Evolutionary conservation across 1,140 invertebrate genomes (phyloP).

Genomic region (Dryas iulia): DNA sequence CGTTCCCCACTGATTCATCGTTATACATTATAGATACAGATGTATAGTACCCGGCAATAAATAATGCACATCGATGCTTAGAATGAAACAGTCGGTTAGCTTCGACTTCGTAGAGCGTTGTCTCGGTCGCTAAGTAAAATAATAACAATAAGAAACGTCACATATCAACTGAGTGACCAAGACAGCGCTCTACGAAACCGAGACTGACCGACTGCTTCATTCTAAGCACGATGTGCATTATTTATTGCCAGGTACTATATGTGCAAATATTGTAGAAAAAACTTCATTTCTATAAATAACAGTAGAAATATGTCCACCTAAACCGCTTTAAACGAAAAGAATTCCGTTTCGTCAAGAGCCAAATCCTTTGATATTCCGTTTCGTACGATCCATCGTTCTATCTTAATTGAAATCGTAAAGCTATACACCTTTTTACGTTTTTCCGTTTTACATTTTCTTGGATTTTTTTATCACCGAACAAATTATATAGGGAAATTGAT

Average conservation of each 20-base stretch:
- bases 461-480: not conserved
- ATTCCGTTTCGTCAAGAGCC: constrained; percentile 12
- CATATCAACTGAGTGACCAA: no score
- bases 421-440: constrained; percentile 18
- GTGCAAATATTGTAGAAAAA: not conserved
- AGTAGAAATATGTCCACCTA: not conserved
- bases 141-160: no score
- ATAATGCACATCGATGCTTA: no score
- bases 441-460: constrained; percentile 7
- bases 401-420: constrained; percentile 46
- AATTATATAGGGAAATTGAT: not conserved
- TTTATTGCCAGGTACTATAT: not conserved
- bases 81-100: no score
- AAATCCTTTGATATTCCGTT: constrained; percentile 42
- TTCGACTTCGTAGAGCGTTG: no score
- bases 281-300: not conserved
- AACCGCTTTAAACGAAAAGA: constrained; percentile 2
- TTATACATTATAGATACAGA: no score
- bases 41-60: no score
- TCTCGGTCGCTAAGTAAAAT: no score
- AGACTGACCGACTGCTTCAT: no score
- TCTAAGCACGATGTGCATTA: no score
- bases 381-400: constrained; percentile 36
- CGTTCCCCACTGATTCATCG: no score
- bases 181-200: no score